Conservation (phyloP, 30 jellyfish, hydroid and myxozoan species). For the Pelagia noctiluca region DNA sequence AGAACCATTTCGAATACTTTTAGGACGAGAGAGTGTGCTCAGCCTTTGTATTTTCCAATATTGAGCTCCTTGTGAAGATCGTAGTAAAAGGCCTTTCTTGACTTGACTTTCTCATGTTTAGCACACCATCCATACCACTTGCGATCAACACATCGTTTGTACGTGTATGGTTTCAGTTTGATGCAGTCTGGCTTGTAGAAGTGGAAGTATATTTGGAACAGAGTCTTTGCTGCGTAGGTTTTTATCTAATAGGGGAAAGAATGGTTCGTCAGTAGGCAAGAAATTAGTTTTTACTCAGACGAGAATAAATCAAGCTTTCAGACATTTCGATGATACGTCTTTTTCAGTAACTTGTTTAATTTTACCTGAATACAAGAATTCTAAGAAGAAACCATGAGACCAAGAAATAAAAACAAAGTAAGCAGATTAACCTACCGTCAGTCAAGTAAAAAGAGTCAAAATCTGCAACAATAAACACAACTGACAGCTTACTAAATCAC, state of each 20-base stretch:
- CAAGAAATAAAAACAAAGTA: too few relatives aligned
- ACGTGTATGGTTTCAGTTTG: neutral
- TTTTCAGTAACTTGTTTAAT: too few relatives aligned
- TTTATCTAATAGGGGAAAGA: neutral
- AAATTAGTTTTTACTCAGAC: neutral
- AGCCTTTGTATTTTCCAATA: too few relatives aligned
- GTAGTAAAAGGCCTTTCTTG: neutral
- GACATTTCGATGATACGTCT: neutral
- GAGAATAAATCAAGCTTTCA: neutral
- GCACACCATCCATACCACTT: neutral
- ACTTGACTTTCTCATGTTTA: neutral
- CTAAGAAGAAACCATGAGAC: too few relatives aligned
- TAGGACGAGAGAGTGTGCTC: too few relatives aligned
- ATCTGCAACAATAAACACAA: too few relatives aligned
- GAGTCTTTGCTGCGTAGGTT: neutral
- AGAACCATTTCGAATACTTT: too few relatives aligned
- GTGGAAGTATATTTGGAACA: neutral
- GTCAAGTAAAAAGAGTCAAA: too few relatives aligned
- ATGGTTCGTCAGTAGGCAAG: too few relatives aligned
- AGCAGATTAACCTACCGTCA: too few relatives aligned
- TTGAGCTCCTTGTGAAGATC: neutral
- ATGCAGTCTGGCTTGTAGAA: neutral
- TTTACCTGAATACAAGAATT: too few relatives aligned
- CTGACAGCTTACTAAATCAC: too few relatives aligned
- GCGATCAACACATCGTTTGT: neutral